Evolutionary conservation across 1,140 invertebrate species (phyloP).

Genomic region (Camponotus floridanus): DNA sequence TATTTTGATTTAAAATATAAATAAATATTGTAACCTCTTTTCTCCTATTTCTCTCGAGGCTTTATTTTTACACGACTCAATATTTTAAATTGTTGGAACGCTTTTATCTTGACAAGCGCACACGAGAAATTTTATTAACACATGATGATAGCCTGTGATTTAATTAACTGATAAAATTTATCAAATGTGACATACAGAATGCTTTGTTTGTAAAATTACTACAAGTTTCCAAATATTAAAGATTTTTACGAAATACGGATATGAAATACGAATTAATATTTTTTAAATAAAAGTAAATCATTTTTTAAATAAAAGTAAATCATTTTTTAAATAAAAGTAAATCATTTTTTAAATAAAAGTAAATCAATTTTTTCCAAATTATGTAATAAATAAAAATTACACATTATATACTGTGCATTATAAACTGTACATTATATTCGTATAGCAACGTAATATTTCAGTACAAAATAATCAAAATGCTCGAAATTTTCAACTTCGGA

Average conservation of each 20-base stretch:
- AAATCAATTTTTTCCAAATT: too few species aligned
- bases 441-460: background rate
- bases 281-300: background rate
- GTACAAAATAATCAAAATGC: background rate
- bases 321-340: background rate
- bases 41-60: background rate
- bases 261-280: background rate
- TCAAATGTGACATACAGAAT: background rate
- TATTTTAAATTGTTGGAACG: background rate
- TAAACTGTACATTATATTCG: too few species aligned
- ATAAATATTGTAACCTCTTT: background rate
- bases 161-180: background rate
- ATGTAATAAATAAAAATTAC: too few species aligned
- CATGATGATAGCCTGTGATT: background rate
- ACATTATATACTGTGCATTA: too few species aligned
- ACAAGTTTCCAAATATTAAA: background rate
- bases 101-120: background rate
- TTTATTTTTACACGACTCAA: background rate
- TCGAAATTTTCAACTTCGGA: background rate
- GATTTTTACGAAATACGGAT: background rate
- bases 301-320: background rate
- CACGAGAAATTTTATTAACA: background rate
- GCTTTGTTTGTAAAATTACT: background rate
- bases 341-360: background rate
- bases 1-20: constrained; percentile 5